phyloP scores from a whole-genome alignment of 2,888 invertebrate species.

The Standfussiana lucernea region DNA sequence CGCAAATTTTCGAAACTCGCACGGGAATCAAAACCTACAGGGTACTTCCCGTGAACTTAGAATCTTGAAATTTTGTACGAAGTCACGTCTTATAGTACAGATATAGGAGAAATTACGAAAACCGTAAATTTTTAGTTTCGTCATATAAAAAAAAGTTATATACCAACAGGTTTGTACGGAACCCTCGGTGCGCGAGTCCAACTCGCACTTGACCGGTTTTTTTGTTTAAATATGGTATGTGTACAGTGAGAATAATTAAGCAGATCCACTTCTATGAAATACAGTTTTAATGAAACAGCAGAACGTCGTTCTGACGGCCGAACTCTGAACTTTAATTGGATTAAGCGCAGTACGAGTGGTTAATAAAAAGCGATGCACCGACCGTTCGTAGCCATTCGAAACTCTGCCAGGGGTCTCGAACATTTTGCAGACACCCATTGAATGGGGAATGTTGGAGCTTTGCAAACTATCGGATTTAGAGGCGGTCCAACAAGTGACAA shows the following conservation, averaged over 20 bases:
- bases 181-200: too few species aligned
- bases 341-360: conserved; percentile 68
- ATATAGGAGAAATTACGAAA: too few species aligned
- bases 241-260: conserved; percentile 43
- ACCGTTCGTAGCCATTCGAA: conserved; percentile 61
- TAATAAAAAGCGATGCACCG: conserved; percentile 69
- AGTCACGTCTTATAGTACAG: too few species aligned
- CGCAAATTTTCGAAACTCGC: too few species aligned
- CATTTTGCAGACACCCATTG: conserved; percentile 64
- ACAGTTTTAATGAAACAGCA: conserved; percentile 63
- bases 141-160: too few species aligned
- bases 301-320: conserved; percentile 43
- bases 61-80: too few species aligned
- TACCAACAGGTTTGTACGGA: too few species aligned
- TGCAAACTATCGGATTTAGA: conserved; percentile 31
- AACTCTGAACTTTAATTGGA: conserved; percentile 76
- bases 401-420: conserved; percentile 53
- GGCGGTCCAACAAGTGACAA: conserved; percentile 49
- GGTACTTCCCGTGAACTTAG: too few species aligned
- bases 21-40: too few species aligned
- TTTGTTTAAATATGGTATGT: too few species aligned
- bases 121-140: too few species aligned
- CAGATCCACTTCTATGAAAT: conserved; percentile 50
- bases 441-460: conserved; percentile 32
- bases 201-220: too few species aligned